Evolutionary conservation across 35 echinoderm and acorn worm species (phyloP).

Genomic region (Apostichopus japonicus): DNA sequence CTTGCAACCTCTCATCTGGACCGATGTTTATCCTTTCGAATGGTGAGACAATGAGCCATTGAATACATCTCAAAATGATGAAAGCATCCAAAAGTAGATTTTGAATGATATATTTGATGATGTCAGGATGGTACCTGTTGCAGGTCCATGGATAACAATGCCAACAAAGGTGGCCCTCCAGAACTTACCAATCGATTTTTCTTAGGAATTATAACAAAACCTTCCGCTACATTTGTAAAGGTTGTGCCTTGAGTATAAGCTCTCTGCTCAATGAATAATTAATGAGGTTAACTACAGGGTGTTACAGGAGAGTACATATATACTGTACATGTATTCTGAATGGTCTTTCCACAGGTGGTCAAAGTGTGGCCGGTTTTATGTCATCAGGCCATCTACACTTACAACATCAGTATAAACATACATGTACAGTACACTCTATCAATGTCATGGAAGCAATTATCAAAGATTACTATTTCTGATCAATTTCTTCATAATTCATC

Average conservation of each 20-base stretch:
- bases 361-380: no score
- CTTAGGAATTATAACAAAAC: not conserved
- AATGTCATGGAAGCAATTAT: no score
- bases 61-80: not conserved
- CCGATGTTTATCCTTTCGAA: conserved; percentile 30
- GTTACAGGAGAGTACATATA: no score
- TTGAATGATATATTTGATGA: not conserved
- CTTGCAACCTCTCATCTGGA: not conserved
- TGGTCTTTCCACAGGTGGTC: no score
- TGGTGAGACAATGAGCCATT: not conserved
- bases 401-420: no score
- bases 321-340: no score
- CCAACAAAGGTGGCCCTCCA: not conserved
- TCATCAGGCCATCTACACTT: no score
- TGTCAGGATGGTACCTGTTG: not conserved
- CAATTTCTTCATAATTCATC: no score
- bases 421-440: no score
- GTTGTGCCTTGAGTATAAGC: not conserved
- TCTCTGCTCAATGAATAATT: conserved; percentile 16
- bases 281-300: conserved; percentile 4
- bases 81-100: not conserved
- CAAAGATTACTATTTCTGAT: no score
- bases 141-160: not conserved
- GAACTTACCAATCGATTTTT: conserved; percentile 16
- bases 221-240: not conserved